phyloP scores from a whole-genome alignment of 2,113 vertebrate genomes.

The Megalops atlanticus region DNA sequence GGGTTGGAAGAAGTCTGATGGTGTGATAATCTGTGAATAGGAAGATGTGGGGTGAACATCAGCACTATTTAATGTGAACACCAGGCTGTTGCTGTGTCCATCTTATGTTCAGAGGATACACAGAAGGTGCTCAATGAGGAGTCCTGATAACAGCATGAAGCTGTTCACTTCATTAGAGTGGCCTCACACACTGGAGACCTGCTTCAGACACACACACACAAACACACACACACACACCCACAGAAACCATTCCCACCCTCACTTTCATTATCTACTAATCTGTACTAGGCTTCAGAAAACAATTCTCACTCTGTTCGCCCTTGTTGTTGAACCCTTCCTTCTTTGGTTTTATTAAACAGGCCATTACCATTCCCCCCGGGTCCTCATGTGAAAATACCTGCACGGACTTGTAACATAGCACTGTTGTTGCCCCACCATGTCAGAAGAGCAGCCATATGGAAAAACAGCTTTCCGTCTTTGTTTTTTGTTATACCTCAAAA shows the following conservation, averaged over 20 bases:
- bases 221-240: background rate
- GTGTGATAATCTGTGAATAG: background rate
- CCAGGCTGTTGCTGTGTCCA: background rate
- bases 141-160: background rate
- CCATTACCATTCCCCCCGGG: background rate
- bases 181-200: background rate
- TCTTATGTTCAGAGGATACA: background rate
- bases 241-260: background rate
- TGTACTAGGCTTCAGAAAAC: background rate
- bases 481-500: constrained; percentile 17
- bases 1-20: background rate
- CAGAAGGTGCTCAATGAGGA: background rate
- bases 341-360: background rate
- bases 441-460: background rate
- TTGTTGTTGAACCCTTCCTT: background rate
- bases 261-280: background rate
- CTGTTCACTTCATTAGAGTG: constrained; percentile 1
- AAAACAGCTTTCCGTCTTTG: constrained; percentile 19
- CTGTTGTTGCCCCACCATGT: constrained; percentile 5
- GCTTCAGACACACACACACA: background rate
- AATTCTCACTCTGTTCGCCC: background rate
- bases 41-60: background rate
- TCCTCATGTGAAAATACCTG: background rate
- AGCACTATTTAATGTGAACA: background rate
- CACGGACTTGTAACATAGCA: background rate